Evolutionary conservation across 2,113 vertebrate genomes (phyloP).

Genomic region (Prionailurus bengalensis): DNA sequence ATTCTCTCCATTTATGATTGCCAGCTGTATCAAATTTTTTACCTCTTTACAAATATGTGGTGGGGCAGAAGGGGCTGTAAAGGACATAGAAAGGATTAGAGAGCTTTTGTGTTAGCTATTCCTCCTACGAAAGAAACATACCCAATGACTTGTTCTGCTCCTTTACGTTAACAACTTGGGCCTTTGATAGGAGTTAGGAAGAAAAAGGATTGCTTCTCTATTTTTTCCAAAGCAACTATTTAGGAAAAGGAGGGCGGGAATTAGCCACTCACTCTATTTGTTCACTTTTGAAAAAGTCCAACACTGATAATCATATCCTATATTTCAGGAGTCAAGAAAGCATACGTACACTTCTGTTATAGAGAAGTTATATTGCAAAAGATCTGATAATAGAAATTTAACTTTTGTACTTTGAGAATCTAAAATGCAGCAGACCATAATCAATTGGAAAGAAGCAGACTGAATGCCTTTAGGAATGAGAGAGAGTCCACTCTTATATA

Average conservation of each 20-base stretch:
- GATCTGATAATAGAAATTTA: background rate
- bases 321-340: background rate
- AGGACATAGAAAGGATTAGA: background rate
- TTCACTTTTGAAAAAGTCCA: background rate
- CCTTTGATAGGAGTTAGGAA: rapidly evolving
- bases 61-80: rapidly evolving
- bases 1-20: background rate
- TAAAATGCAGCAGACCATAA: background rate
- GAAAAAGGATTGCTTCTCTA: background rate
- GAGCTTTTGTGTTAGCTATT: background rate
- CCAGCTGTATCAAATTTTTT: background rate
- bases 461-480: background rate
- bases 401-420: background rate
- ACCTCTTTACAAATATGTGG: background rate
- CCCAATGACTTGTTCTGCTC: background rate
- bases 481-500: background rate
- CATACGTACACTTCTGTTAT: background rate
- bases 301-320: background rate
- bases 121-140: background rate
- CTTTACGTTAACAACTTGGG: background rate
- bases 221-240: background rate
- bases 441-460: background rate
- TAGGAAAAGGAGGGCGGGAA: background rate
- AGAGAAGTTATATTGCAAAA: background rate
- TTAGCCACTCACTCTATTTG: background rate